Percentiles rank a stretch among this genome's conserved stretches.
These are phyloP conservation scores for Bombylius major DNA, from an alignment of 2,888 invertebrate species.

Conservation along the genomic window DNA sequence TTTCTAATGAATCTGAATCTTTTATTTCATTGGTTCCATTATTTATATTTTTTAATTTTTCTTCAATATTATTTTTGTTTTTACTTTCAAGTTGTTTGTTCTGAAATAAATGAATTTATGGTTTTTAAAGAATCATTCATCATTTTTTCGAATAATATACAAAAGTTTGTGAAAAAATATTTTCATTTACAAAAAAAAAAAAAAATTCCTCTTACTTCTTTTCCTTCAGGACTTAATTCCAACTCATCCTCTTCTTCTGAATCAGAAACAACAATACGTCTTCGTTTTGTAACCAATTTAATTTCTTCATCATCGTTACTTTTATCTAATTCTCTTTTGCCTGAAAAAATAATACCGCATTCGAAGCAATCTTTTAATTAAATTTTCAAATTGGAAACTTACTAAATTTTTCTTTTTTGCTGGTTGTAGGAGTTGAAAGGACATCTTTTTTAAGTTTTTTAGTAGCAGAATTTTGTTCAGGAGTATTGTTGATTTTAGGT, in stretches of 20 bases:
- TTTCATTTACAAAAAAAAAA: no score
- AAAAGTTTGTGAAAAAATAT: no score
- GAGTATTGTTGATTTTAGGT: conserved; percentile 24
- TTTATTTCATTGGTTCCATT: conserved; percentile 3
- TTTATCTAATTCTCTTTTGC: conserved; percentile 8
- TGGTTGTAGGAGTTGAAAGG: background rate
- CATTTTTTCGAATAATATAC: no score
- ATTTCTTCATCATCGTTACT: conserved; percentile 15
- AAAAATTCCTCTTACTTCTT: no score
- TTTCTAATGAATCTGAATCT: conserved; percentile 2
- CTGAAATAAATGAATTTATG: no score
- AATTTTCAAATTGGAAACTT: background rate
- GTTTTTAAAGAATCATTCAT: no score
- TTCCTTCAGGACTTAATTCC: background rate
- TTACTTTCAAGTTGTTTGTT: conserved; percentile 2
- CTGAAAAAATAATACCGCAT: background rate
- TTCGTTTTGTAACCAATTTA: background rate
- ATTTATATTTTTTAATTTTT: conserved; percentile 16
- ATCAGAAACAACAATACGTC: background rate
- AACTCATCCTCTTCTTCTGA: background rate
- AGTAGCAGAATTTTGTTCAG: background rate
- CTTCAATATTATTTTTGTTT: conserved; percentile 14
- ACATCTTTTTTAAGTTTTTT: conserved; percentile 1
- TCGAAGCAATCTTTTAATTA: background rate
- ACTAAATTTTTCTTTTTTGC: background rate